phyloP scores from a whole-genome alignment of 2,113 vertebrate genomes.

The Anarrhichthys ocellatus region DNA sequence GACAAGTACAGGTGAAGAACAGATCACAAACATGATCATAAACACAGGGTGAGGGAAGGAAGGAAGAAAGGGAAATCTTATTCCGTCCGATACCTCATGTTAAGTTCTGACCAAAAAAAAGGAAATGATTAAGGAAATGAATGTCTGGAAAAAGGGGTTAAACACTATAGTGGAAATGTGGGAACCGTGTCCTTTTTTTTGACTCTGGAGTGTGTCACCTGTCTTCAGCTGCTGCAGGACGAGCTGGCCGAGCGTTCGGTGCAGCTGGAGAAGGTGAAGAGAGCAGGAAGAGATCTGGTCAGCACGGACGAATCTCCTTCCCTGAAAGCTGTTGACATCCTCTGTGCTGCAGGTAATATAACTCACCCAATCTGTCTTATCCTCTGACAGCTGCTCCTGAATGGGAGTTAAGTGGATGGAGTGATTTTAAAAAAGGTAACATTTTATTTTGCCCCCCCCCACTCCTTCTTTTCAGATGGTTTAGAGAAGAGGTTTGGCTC shows the following conservation, averaged over 20 bases:
- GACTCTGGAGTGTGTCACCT: background rate
- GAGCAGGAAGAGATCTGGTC: slow-evolving; percentile 87
- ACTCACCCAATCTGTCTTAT: background rate
- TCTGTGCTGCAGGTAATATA: slow-evolving; percentile 87
- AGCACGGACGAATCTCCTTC: slow-evolving; percentile 87
- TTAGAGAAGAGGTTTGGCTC: slow-evolving; percentile 87
- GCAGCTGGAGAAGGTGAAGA: slow-evolving; percentile 94
- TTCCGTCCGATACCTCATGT: background rate
- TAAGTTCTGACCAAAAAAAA: background rate
- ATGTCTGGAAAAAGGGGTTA: background rate
- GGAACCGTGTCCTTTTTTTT: background rate
- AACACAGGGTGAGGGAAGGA: background rate
- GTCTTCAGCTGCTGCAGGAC: slow-evolving; percentile 89
- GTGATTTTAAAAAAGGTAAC: background rate
- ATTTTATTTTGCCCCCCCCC: background rate
- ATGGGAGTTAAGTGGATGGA: background rate
- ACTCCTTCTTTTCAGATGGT: slow-evolving; percentile 79
- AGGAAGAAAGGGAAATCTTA: background rate
- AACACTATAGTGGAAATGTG: background rate
- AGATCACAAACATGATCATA: background rate
- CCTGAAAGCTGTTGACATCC: slow-evolving; percentile 84
- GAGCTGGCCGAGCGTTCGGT: slow-evolving; percentile 92
- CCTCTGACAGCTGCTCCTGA: background rate
- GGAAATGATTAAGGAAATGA: background rate
- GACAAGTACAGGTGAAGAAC: slow-evolving; percentile 87